Base-by-base conservation (phyloP, 2,113 vertebrate species). In the Erythrocercus mccallii region DNA sequence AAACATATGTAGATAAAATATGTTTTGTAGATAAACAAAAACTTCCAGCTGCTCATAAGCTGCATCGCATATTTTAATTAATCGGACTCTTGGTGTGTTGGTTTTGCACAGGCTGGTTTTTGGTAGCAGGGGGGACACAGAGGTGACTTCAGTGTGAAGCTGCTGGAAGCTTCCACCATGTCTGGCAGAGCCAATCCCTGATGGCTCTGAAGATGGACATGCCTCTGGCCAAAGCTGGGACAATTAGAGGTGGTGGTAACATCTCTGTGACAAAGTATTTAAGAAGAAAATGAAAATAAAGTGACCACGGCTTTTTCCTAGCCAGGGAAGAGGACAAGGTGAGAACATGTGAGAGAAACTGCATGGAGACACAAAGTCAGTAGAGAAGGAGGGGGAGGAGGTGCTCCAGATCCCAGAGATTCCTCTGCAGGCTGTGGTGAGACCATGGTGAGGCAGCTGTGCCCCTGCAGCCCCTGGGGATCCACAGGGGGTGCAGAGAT, bases 371-470 rank as follows among this genome's bases (percentile, higher is more conserved):
- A 47, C 21, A 31, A 58, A 15, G 24, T 30, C 30, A 18, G 19
- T 28, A 15, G 0, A n/a, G 42, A 28, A 58, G 64, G 35, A 81
- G 35, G 16, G 13, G 30, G 0, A 40, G 23, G 20, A 45, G 30
- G 2, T 27, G 64, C 22, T 48, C 22, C 28, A 40, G 35, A 11
- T 0, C 0, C n/a, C 0, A 0, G 51, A 81, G 42, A 3, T 68
- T 33, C 18, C 35, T n/a, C 44, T 40, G 44, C 35, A 48, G 48
- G 18, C 18, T 1, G 0, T 58, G 42, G 18, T 58, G 78, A 25
- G n/a, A 4, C 28, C 22, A 7, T 33, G 23, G 42, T 17, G 62
- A 33, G 15, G 11, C 13, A 78, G 37, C 13, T 66, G 33, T 27
- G 30, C 7, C 40, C 30, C 33, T 44, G 48, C 12, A 48, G n/a